These are phyloP conservation scores for Agrochola circellaris DNA, from an alignment of 2,888 invertebrate species.

Conservation along the genomic window DNA sequence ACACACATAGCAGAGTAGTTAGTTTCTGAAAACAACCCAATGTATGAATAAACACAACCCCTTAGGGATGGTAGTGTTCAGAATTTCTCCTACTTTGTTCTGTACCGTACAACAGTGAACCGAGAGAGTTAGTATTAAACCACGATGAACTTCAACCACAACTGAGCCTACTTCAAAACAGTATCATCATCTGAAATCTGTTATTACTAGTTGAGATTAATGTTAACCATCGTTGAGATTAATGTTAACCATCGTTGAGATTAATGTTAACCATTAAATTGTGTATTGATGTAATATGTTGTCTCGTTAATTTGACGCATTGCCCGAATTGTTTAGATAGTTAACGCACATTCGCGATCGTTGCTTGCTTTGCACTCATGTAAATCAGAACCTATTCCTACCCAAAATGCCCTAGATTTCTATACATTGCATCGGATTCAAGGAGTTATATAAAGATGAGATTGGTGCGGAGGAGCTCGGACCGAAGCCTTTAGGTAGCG, in stretches of 20 bases:
- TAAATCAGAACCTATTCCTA: neutral
- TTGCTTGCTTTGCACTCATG: neutral
- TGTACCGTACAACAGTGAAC: neutral
- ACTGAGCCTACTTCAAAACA: conserved; percentile 13
- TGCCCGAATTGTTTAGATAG: conserved; percentile 18
- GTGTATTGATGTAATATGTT: conserved; percentile 59
- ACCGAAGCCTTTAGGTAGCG: neutral
- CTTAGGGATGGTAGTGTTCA: neutral
- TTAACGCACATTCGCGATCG: neutral
- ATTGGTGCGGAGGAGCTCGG: neutral
- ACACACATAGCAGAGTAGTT: neutral
- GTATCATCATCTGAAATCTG: conserved; percentile 16
- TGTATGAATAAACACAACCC: neutral
- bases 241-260: conserved; percentile 42
- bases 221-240: conserved; percentile 42
- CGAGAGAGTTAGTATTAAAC: neutral
- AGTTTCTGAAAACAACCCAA: neutral
- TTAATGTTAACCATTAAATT: conserved; percentile 16
- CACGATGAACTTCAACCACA: neutral
- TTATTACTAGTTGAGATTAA: conserved; percentile 14
- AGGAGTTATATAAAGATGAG: conserved; percentile 1
- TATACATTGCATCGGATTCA: neutral
- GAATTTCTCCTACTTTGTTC: neutral
- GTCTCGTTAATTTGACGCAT: conserved; percentile 67
- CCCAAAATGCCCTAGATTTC: neutral